Percentiles rank a stretch among this genome's conserved stretches.
phyloP scores from a whole-genome alignment of 2,797 vertebrate genomes.

The Siniperca obscura region DNA sequence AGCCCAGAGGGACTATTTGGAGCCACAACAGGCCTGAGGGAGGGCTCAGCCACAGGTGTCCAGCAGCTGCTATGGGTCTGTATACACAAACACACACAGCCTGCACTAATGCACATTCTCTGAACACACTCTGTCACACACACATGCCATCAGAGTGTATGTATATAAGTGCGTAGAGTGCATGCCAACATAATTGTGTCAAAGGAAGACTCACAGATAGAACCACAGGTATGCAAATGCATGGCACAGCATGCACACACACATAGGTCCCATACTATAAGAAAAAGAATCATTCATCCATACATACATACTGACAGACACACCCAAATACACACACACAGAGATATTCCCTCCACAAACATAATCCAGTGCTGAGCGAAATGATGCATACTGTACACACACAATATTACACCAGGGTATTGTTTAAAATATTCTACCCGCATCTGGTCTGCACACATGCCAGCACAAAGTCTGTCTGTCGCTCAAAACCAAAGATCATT shows the following conservation, averaged over 20 bases:
- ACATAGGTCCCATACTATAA: background rate
- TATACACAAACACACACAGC: constrained; percentile 68
- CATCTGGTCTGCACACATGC: constrained; percentile 70
- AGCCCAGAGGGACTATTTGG: constrained; percentile 77
- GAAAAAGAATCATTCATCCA: constrained; percentile 21
- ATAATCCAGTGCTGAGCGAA: constrained; percentile 42
- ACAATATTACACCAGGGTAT: constrained; percentile 44
- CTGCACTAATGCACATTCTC: constrained; percentile 65
- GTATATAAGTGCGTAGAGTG: constrained; percentile 23
- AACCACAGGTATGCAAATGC: constrained; percentile 49
- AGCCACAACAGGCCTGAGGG: constrained; percentile 73
- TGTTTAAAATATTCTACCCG: constrained; percentile 53
- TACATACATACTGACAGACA: constrained; percentile 30
- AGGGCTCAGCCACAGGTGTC: constrained; percentile 73
- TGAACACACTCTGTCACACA: constrained; percentile 42
- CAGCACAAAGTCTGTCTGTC: constrained; percentile 55
- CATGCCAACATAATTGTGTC: constrained; percentile 59
- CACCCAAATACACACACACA: constrained; percentile 20
- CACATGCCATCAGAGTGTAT: constrained; percentile 42
- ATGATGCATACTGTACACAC: constrained; percentile 48
- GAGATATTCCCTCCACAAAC: constrained; percentile 33
- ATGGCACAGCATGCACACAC: constrained; percentile 31
- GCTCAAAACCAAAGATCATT: constrained; percentile 39
- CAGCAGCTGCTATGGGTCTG: constrained; percentile 79
- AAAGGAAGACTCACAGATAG: constrained; percentile 36